Conservation (phyloP, 2,797 vertebrate species). For the Phoebastria nigripes region DNA sequence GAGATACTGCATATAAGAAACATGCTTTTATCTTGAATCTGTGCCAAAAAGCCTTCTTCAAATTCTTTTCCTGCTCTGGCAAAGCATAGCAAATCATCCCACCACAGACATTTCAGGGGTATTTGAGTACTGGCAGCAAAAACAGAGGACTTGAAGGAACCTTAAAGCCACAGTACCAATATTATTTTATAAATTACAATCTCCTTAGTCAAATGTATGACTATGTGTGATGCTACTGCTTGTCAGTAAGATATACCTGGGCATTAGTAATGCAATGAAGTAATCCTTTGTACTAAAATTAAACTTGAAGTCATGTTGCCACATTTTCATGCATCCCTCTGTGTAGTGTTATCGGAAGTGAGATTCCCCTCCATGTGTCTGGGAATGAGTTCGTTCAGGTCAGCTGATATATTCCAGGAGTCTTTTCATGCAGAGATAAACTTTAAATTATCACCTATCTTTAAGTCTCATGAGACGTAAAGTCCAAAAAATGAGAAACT, state of each 20-base stretch:
- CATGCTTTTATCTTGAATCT: slow-evolving; percentile 40
- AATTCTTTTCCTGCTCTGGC: slow-evolving; percentile 44
- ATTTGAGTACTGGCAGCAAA: neutral
- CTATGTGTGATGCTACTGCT: neutral
- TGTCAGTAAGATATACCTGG: neutral
- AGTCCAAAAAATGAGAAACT: neutral
- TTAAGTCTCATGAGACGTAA: neutral
- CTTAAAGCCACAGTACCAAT: neutral
- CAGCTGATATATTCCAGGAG: neutral
- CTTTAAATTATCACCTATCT: neutral
- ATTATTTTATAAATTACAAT: neutral
- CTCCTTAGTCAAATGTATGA: neutral
- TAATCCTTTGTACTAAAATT: neutral
- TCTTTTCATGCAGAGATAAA: neutral
- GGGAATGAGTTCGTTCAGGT: neutral
- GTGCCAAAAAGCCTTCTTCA: slow-evolving; percentile 51
- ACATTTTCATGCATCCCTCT: neutral
- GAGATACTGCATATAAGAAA: slow-evolving; percentile 2
- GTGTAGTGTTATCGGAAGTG: neutral
- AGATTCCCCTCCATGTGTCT: neutral
- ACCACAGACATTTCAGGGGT: neutral
- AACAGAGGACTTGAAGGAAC: neutral
- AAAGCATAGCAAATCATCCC: slow-evolving; percentile 30
- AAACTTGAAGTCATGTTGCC: neutral
- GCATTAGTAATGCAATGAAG: neutral